phyloP scores from a whole-genome alignment of 2,888 invertebrate species.

The Lasioglossum leucozonium region DNA sequence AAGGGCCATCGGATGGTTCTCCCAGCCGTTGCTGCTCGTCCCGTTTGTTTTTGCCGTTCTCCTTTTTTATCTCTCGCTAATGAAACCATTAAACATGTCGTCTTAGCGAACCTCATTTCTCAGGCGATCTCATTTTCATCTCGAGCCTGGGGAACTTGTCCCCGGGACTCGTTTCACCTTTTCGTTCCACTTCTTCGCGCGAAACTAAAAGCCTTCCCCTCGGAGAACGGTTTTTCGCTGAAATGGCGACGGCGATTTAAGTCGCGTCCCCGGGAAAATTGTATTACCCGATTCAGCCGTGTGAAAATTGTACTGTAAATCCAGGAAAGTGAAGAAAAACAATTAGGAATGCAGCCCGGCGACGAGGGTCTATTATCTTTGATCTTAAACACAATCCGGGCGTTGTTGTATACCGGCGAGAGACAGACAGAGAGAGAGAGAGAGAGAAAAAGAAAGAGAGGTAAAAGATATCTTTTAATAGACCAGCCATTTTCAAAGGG shows the following conservation, averaged over 20 bases:
- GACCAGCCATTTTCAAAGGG: neutral
- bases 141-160: constrained; percentile 44
- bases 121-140: constrained; percentile 76
- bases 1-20: constrained; percentile 41
- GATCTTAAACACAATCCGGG: neutral
- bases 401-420: neutral
- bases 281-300: constrained; percentile 44
- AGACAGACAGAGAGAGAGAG: neutral
- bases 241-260: constrained; percentile 45
- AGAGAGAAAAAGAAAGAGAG: neutral
- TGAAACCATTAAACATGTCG: constrained; percentile 78
- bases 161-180: constrained; percentile 24
- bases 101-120: constrained; percentile 73
- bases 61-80: constrained; percentile 68
- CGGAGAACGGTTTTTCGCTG: constrained; percentile 52
- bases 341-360: constrained; percentile 20
- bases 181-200: constrained; percentile 39
- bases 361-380: neutral
- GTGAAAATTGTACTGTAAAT: constrained; percentile 45
- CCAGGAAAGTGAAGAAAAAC: constrained; percentile 38
- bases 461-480: neutral
- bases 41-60: constrained; percentile 41
- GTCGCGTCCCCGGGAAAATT: constrained; percentile 37
- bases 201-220: constrained; percentile 31
- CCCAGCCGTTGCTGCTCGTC: neutral